phyloP scores from a whole-genome alignment of 2,797 vertebrate species.

The Ispidina lecontei region DNA sequence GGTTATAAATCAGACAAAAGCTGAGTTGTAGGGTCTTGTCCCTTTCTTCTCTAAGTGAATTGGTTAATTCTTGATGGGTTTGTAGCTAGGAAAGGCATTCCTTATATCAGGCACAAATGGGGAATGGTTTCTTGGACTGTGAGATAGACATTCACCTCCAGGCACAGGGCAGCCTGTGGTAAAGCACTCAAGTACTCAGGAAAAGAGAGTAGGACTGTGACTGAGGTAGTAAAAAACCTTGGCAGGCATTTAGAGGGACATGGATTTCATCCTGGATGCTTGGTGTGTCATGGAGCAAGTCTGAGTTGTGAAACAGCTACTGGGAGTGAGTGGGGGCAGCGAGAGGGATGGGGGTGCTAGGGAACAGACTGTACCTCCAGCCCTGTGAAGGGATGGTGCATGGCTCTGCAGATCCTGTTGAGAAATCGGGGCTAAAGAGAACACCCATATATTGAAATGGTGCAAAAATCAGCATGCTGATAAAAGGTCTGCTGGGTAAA shows the following conservation, averaged over 20 bases:
- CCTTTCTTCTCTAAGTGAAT: constrained; percentile 49
- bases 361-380: background rate
- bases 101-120: constrained; percentile 44
- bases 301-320: background rate
- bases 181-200: background rate
- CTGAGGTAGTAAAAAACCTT: background rate
- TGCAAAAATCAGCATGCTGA: background rate
- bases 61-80: constrained; percentile 38
- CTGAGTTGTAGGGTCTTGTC: background rate
- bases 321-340: background rate
- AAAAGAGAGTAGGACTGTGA: background rate
- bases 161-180: constrained; percentile 31
- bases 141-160: constrained; percentile 16
- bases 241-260: background rate
- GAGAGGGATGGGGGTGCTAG: background rate
- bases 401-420: background rate
- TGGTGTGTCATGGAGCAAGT: background rate
- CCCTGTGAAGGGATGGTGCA: background rate
- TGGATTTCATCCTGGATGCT: background rate
- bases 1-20: constrained; percentile 50
- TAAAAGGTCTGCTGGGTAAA: background rate
- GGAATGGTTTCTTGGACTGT: background rate
- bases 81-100: constrained; percentile 5
- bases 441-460: background rate
- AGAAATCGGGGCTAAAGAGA: background rate